Evolutionary conservation across 1,140 invertebrate species (phyloP).

Genomic region (Bombus fervidus): DNA sequence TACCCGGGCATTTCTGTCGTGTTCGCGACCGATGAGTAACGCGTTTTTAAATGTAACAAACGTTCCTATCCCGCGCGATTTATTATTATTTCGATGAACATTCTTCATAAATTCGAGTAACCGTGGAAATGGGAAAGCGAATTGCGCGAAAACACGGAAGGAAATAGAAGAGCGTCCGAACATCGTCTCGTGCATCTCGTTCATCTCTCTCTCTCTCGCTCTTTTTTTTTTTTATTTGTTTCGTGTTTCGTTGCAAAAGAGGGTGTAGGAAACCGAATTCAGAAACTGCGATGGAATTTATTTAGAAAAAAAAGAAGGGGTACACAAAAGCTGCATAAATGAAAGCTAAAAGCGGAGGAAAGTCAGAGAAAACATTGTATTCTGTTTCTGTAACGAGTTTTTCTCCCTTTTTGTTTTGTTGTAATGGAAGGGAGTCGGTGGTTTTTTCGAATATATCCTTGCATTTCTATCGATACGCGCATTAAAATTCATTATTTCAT

Average conservation of each 20-base stretch:
- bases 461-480: neutral
- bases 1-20: constrained; percentile 19
- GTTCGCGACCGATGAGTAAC: constrained; percentile 21
- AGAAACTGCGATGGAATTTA: constrained; percentile 17
- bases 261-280: constrained; percentile 10
- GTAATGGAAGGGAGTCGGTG: neutral
- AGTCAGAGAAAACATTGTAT: constrained; percentile 4
- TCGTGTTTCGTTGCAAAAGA: neutral
- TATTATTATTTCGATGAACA: constrained; percentile 44
- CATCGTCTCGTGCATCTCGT: neutral
- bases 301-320: neutral
- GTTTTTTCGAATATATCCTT: neutral
- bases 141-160: constrained; percentile 9
- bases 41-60: constrained; percentile 37
- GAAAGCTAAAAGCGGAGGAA: constrained; percentile 14
- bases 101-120: constrained; percentile 30
- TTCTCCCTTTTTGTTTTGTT: neutral
- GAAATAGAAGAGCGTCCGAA: neutral
- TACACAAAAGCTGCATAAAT: neutral
- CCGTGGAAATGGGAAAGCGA: constrained; percentile 17
- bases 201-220: neutral
- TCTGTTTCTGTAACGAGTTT: neutral
- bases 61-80: neutral
- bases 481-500: constrained; percentile 21
- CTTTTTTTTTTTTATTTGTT: neutral